These are phyloP conservation scores for Microchrysa polita DNA, from an alignment of 2,888 invertebrate species.

Conservation along the genomic window DNA sequence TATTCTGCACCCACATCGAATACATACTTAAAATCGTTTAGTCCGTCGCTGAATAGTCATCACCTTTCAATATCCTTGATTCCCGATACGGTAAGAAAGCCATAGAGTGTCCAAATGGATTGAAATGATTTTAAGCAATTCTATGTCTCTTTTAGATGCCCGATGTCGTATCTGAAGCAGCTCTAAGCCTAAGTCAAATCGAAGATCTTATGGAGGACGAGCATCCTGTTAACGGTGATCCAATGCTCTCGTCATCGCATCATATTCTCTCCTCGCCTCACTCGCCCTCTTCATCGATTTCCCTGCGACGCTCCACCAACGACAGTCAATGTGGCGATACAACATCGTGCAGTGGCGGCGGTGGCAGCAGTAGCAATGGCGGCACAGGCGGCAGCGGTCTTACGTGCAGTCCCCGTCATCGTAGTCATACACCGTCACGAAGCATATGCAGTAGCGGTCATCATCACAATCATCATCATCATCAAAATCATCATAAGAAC, in stretches of 20 bases:
- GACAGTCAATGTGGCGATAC: slow-evolving; percentile 51
- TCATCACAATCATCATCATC: no score
- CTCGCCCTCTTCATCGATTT: slow-evolving; percentile 61
- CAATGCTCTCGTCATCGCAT: slow-evolving; percentile 67
- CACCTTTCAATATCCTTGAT: slow-evolving; percentile 58
- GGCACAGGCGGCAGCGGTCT: neutral
- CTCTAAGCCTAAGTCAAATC: slow-evolving; percentile 69
- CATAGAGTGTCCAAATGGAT: slow-evolving; percentile 52
- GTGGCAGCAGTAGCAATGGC: slow-evolving; percentile 6
- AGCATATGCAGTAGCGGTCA: slow-evolving; percentile 14
- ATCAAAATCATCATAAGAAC: slow-evolving; percentile 41
- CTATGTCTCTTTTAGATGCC: slow-evolving; percentile 64
- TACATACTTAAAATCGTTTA: slow-evolving; percentile 63
- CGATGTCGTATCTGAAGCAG: slow-evolving; percentile 68
- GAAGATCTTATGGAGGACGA: slow-evolving; percentile 75
- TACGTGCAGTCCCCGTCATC: slow-evolving; percentile 24
- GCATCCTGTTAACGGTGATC: slow-evolving; percentile 70
- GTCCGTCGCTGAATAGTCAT: slow-evolving; percentile 55
- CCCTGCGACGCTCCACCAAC: slow-evolving; percentile 47
- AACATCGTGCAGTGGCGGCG: slow-evolving; percentile 47
- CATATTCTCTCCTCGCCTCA: slow-evolving; percentile 63
- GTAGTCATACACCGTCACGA: neutral
- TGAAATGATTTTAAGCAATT: slow-evolving; percentile 16
- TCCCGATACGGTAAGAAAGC: slow-evolving; percentile 64
- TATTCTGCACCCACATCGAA: slow-evolving; percentile 63